A percentile compares a stretch with the other conserved stretches of the same genome.
These are phyloP conservation scores for Spodoptera picta DNA, from an alignment of 2,888 invertebrate genomes.

Conservation along the genomic window DNA sequence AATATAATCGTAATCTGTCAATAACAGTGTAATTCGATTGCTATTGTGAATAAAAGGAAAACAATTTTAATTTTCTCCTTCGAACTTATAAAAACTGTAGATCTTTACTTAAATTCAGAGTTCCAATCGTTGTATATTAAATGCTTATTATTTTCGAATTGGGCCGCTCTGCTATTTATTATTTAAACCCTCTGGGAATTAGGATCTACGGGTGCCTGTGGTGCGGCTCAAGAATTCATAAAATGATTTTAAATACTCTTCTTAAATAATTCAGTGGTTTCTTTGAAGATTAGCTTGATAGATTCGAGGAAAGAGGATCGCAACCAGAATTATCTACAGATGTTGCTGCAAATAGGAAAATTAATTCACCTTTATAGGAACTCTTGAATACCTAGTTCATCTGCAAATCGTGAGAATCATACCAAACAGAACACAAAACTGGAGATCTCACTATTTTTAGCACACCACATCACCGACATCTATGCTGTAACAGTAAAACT, in stretches of 20 bases:
- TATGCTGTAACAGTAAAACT: too few relatives aligned
- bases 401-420: constrained; percentile 1
- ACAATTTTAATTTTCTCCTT: constrained; percentile 31
- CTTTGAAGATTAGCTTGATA: constrained; percentile 68
- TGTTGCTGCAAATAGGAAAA: constrained; percentile 49
- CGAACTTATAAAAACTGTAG: constrained; percentile 23
- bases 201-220: constrained; percentile 58
- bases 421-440: too few relatives aligned
- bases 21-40: constrained; percentile 45
- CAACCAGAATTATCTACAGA: constrained; percentile 57
- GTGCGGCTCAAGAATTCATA: constrained; percentile 60
- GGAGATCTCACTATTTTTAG: too few relatives aligned
- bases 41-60: constrained; percentile 29
- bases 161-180: constrained; percentile 61
- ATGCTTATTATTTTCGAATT: constrained; percentile 59
- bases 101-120: constrained; percentile 40
- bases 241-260: constrained; percentile 71
- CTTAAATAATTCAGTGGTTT: constrained; percentile 73
- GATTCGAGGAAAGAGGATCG: constrained; percentile 53
- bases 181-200: constrained; percentile 67
- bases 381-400: constrained; percentile 17
- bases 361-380: constrained; percentile 5
- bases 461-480: too few relatives aligned
- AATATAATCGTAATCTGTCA: constrained; percentile 29
- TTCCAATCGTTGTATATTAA: constrained; percentile 47